Conservation (phyloP, 2,888 invertebrate genomes). For the Pherbina coryleti region DNA sequence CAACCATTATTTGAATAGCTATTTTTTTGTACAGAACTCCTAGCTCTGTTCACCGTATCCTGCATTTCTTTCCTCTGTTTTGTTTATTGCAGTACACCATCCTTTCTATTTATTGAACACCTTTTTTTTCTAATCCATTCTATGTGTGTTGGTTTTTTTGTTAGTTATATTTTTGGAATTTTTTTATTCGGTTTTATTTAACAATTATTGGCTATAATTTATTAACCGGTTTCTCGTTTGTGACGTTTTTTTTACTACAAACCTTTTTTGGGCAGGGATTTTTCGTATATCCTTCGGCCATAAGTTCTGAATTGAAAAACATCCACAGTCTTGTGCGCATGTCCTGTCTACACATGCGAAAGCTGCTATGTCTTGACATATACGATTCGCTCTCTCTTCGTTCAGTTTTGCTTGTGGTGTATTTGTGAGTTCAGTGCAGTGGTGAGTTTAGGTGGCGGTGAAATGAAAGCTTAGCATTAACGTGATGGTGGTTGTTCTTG, state of each 20-base stretch:
- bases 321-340: slow-evolving; percentile 44
- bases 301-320: slow-evolving; percentile 56
- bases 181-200: not conserved
- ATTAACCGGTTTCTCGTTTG: slow-evolving; percentile 64
- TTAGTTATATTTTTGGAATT: not conserved
- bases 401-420: not conserved
- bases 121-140: not conserved
- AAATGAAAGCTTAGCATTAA: not conserved
- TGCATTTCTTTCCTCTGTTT: not conserved
- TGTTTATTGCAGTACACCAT: not conserved
- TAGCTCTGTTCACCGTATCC: not conserved
- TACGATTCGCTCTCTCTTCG: not conserved
- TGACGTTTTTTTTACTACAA: slow-evolving; percentile 62
- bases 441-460: not conserved
- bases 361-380: not conserved
- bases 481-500: not conserved
- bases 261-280: slow-evolving; percentile 56
- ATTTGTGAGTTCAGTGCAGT: not conserved
- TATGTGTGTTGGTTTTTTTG: not conserved
- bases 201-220: slow-evolving; percentile 62
- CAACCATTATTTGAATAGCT: not conserved
- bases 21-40: not conserved
- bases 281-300: slow-evolving; percentile 51
- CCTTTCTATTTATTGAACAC: not conserved
- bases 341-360: slow-evolving; percentile 31